These are phyloP conservation scores for Spatulosminthurus flaviceps DNA, from an alignment of 2,888 invertebrate species.

Conservation along the genomic window DNA sequence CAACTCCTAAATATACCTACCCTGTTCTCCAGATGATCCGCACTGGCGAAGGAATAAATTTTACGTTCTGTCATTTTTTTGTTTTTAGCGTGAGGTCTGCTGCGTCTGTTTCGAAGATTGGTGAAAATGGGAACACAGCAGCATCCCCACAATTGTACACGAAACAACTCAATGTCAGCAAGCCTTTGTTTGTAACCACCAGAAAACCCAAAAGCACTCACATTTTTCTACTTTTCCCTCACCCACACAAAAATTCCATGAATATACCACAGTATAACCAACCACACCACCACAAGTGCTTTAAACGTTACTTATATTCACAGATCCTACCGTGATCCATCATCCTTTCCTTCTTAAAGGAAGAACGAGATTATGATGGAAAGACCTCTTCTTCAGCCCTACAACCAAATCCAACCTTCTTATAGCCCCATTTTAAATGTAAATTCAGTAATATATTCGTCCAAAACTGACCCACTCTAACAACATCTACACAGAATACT, in stretches of 20 bases:
- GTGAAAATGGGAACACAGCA: constrained; percentile 46
- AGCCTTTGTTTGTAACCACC: background rate
- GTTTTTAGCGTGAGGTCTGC: constrained; percentile 22
- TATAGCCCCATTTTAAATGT: no score
- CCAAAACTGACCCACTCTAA: no score
- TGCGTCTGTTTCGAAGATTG: constrained; percentile 29
- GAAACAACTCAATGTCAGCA: constrained; percentile 39
- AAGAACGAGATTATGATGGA: no score
- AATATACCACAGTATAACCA: no score
- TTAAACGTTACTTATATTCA: no score
- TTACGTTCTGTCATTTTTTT: constrained; percentile 48
- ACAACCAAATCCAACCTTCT: no score
- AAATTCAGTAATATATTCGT: no score
- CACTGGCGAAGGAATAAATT: constrained; percentile 61
- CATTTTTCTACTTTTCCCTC: background rate
- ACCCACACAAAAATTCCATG: background rate
- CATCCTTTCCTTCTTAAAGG: no score
- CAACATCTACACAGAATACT: no score
- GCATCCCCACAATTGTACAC: constrained; percentile 46
- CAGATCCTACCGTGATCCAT: no score
- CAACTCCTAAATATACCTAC: constrained; percentile 57
- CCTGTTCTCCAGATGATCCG: constrained; percentile 62
- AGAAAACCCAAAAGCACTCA: background rate
- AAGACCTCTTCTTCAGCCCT: no score
- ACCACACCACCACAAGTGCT: no score